These are phyloP conservation scores for Acleris emargana DNA, from an alignment of 2,888 invertebrate species.

Conservation along the genomic window DNA sequence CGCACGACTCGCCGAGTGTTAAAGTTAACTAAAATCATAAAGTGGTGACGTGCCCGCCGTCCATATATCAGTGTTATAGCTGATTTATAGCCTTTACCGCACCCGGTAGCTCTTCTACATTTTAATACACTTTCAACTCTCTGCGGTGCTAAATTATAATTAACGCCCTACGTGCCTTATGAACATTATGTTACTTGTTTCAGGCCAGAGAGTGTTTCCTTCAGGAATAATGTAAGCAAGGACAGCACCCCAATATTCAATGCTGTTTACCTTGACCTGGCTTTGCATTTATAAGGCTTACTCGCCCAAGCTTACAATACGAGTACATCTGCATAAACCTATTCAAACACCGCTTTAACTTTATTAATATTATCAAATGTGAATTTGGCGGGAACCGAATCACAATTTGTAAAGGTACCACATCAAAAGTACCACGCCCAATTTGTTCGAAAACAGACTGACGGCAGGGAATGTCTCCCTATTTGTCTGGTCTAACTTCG, in stretches of 20 bases:
- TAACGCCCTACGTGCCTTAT: conserved; percentile 39
- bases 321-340: conserved; percentile 29
- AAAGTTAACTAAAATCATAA: conserved; percentile 40
- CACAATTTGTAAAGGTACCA: conserved; percentile 30
- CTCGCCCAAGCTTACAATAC: conserved; percentile 22
- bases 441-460: conserved; percentile 53
- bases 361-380: conserved; percentile 6
- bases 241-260: conserved; percentile 20
- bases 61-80: conserved; percentile 46
- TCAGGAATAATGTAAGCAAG: conserved; percentile 18
- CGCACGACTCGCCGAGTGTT: conserved; percentile 22
- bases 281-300: conserved; percentile 36
- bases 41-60: conserved; percentile 48
- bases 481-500: conserved; percentile 62
- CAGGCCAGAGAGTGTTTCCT: conserved; percentile 16
- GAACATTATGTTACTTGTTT: conserved; percentile 31
- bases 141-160: conserved; percentile 42
- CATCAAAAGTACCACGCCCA: conserved; percentile 51
- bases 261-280: conserved; percentile 32
- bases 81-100: conserved; percentile 47
- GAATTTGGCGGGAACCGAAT: too few relatives aligned
- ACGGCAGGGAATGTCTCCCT: conserved; percentile 45
- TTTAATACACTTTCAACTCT: conserved; percentile 46
- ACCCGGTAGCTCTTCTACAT: conserved; percentile 42
- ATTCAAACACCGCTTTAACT: conserved; percentile 21